Evolutionary conservation across 2,113 vertebrate genomes (phyloP).

Genomic region (Phylloscopus trochiloides): DNA sequence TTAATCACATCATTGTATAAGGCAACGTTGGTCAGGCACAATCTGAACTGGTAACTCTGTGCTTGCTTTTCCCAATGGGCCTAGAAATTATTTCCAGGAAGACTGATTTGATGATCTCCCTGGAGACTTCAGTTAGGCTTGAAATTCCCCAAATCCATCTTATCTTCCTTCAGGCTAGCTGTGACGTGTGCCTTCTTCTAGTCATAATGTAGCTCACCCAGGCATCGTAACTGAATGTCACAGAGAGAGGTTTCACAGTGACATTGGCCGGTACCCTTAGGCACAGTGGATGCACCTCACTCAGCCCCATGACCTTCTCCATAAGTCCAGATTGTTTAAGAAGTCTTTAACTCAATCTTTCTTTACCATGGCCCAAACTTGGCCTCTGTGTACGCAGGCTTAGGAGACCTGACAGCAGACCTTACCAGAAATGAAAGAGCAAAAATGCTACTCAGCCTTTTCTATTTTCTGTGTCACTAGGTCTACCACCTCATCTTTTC

Average conservation of each 20-base stretch:
- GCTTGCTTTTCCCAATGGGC: accelerated
- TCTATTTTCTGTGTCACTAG: background rate
- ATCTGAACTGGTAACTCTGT: background rate
- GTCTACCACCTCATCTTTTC: background rate
- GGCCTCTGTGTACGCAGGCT: background rate
- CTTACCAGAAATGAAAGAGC: background rate
- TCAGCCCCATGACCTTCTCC: background rate
- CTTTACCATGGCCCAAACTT: background rate
- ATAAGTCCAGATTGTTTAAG: background rate
- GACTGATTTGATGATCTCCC: background rate
- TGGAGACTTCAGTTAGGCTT: background rate
- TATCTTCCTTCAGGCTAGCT: background rate
- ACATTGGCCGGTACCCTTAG: background rate
- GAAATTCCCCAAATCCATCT: background rate
- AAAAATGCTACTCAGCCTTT: background rate
- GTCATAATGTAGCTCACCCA: background rate
- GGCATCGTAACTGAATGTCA: background rate
- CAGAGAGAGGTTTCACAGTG: background rate
- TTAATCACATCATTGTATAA: background rate
- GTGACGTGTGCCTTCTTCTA: background rate
- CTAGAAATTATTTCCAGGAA: background rate
- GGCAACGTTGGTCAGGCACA: background rate
- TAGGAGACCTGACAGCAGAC: background rate
- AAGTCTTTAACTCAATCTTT: background rate
- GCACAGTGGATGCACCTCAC: background rate